Percentiles rank a stretch among this genome's conserved stretches.
phyloP scores from a whole-genome alignment of 2,888 invertebrate species.

The Drosophila algonquin region DNA sequence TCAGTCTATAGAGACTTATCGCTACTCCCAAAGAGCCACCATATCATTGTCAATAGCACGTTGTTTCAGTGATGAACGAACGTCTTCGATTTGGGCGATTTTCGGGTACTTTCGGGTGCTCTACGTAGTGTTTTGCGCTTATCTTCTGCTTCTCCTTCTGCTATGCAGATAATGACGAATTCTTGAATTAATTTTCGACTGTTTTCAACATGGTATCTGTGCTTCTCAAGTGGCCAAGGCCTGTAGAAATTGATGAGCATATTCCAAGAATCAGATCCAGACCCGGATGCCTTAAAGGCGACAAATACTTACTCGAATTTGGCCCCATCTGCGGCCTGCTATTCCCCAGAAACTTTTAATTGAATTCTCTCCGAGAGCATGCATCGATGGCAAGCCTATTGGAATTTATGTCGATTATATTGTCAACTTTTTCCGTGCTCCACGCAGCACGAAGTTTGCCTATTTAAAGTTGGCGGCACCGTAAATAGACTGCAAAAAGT shows the following conservation, averaged over 20 bases:
- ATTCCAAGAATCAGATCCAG: slow-evolving; percentile 31
- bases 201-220: neutral
- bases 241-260: slow-evolving; percentile 39
- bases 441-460: slow-evolving; percentile 66
- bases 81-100: slow-evolving; percentile 21
- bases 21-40: slow-evolving; percentile 1
- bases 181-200: slow-evolving; percentile 43
- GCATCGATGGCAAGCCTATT: slow-evolving; percentile 64
- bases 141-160: slow-evolving; percentile 58
- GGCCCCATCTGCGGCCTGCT: slow-evolving; percentile 47
- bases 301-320: slow-evolving; percentile 6
- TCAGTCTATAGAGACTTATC: slow-evolving; percentile 60
- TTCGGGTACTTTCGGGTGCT: slow-evolving; percentile 16
- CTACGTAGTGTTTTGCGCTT: slow-evolving; percentile 44
- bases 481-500: slow-evolving; percentile 65
- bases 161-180: slow-evolving; percentile 49
- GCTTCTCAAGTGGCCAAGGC: slow-evolving; percentile 43
- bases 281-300: slow-evolving; percentile 2
- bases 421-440: slow-evolving; percentile 66
- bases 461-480: slow-evolving; percentile 68
- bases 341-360: slow-evolving; percentile 65
- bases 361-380: slow-evolving; percentile 54
- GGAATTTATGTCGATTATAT: slow-evolving; percentile 78
- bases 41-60: slow-evolving; percentile 50
- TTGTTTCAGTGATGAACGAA: slow-evolving; percentile 45